phyloP scores from a whole-genome alignment of 2,113 vertebrate genomes.

The Lasiurus borealis region DNA sequence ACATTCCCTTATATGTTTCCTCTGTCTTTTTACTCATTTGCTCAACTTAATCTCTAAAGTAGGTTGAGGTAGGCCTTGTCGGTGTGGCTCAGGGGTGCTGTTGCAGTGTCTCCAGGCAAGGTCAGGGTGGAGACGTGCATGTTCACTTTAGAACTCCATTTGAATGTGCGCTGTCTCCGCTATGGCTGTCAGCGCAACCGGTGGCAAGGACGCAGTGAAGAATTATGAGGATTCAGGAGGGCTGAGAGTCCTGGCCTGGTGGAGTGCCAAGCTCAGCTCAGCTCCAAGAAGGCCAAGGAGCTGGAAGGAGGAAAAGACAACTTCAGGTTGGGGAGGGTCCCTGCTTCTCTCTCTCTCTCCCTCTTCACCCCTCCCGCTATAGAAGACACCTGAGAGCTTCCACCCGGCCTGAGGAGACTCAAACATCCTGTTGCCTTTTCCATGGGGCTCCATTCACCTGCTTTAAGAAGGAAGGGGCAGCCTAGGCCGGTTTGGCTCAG shows the following conservation, averaged over 20 bases:
- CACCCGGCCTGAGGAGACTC: fast-evolving
- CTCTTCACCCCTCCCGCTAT: fast-evolving
- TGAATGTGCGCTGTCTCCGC: not conserved
- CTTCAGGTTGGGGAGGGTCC: not conserved
- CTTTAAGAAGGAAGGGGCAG: not conserved
- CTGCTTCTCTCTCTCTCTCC: not conserved
- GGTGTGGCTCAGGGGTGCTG: too few relatives aligned
- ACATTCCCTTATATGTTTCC: too few relatives aligned
- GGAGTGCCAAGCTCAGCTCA: not conserved
- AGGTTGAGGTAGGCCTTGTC: too few relatives aligned
- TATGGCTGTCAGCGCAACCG: not conserved
- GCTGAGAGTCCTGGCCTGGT: not conserved
- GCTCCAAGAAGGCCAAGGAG: constrained; percentile 17
- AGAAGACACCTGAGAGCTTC: not conserved
- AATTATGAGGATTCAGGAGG: constrained; percentile 52
- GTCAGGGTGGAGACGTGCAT: not conserved
- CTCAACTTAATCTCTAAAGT: too few relatives aligned
- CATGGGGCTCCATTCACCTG: not conserved
- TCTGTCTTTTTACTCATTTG: too few relatives aligned
- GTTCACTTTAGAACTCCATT: not conserved
- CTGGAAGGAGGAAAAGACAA: not conserved
- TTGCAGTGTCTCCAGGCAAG: not conserved
- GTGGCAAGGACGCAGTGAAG: constrained; percentile 12
- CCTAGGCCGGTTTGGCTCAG: too few relatives aligned
- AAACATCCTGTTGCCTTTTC: not conserved